These are phyloP conservation scores for Mugil cephalus DNA, from an alignment of 2,113 vertebrate genomes.

Conservation along the genomic window DNA sequence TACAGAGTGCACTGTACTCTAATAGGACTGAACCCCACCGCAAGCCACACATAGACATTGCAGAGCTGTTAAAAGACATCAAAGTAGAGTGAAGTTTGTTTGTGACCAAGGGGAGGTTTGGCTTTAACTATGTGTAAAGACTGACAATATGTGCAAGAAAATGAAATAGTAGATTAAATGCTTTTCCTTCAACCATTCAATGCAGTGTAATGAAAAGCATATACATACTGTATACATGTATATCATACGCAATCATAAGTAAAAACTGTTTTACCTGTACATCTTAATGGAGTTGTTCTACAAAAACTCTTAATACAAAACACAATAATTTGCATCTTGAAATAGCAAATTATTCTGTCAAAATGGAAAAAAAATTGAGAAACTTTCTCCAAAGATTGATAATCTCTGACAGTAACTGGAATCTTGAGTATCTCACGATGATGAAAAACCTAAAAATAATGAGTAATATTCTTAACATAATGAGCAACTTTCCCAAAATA, in stretches of 20 bases:
- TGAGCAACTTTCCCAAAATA: too few species aligned
- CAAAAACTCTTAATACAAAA: too few species aligned
- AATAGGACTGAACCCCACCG: constrained; percentile 72
- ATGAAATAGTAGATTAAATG: not conserved
- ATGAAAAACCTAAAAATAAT: too few species aligned
- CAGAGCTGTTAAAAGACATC: constrained; percentile 88
- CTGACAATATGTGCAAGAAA: not conserved
- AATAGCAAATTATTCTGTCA: too few species aligned
- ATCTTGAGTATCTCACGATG: too few species aligned
- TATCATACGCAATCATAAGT: constrained; percentile 6
- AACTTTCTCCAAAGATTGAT: too few species aligned
- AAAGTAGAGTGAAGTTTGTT: constrained; percentile 82
- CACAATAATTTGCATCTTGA: too few species aligned
- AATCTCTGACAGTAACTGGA: too few species aligned
- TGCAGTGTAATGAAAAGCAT: constrained; percentile 1
- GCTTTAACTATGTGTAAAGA: not conserved
- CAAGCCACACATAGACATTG: constrained; percentile 82
- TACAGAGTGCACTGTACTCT: constrained; percentile 85
- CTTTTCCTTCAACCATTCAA: constrained; percentile 1
- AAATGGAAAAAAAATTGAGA: too few species aligned
- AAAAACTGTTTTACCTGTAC: constrained; percentile 15
- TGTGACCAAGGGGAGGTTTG: not conserved
- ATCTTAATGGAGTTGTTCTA: not conserved
- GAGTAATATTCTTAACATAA: too few species aligned
- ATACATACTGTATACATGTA: not conserved